Percentiles rank a stretch among this genome's conserved stretches.
phyloP scores from a whole-genome alignment of 2,113 vertebrate species.

The Cyanoramphus novaezelandiae region DNA sequence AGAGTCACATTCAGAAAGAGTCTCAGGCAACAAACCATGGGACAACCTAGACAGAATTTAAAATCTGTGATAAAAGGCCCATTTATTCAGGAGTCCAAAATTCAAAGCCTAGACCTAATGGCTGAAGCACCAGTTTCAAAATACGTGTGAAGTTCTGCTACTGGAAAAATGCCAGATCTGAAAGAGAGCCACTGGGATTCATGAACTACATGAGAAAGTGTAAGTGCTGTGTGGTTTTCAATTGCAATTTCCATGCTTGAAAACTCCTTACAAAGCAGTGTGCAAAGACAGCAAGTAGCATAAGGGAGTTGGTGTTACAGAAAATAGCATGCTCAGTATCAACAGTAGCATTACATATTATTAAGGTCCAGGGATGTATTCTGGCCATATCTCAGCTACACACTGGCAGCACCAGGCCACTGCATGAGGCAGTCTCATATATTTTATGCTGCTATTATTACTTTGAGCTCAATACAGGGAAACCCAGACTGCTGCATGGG shows the following conservation, averaged over 20 bases:
- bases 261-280: slow-evolving; percentile 29
- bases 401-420: slow-evolving; percentile 12
- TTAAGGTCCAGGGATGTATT: slow-evolving; percentile 43
- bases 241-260: background rate
- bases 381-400: slow-evolving; percentile 15
- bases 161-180: background rate
- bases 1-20: background rate
- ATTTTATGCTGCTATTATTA: slow-evolving; percentile 42
- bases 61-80: background rate
- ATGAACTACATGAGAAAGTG: background rate
- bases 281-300: slow-evolving; percentile 16
- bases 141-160: background rate
- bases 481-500: slow-evolving; percentile 1
- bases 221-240: background rate
- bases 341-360: slow-evolving; percentile 9
- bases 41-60: background rate
- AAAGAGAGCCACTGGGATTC: background rate
- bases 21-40: background rate
- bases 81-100: background rate
- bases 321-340: slow-evolving; percentile 46
- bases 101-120: background rate
- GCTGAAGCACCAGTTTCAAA: background rate
- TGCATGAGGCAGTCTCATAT: background rate
- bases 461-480: slow-evolving; percentile 14
- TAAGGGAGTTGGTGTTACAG: slow-evolving; percentile 10